Evolutionary conservation across 2,888 invertebrate species (phyloP).

Genomic region (Bedellia somnulentella): DNA sequence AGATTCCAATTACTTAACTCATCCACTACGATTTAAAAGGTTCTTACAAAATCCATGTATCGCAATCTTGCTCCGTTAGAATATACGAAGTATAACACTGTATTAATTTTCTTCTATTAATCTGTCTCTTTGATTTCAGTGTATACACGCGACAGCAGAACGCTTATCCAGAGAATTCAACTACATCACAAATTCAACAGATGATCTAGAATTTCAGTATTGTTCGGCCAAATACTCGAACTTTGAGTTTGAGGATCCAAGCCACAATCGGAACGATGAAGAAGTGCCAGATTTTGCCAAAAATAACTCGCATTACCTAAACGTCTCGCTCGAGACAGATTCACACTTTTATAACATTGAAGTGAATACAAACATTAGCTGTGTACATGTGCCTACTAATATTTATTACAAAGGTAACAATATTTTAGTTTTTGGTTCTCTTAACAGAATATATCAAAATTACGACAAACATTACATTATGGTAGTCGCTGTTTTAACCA

Average conservation of each 20-base stretch:
- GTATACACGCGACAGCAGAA: slow-evolving; percentile 79
- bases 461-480: no score
- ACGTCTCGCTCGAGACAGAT: slow-evolving; percentile 67
- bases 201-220: no score
- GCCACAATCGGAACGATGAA: slow-evolving; percentile 9
- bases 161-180: slow-evolving; percentile 65
- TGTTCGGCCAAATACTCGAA: slow-evolving; percentile 81
- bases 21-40: no score
- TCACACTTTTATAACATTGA: slow-evolving; percentile 84
- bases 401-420: slow-evolving; percentile 83
- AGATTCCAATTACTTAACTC: no score
- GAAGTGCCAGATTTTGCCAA: slow-evolving; percentile 27
- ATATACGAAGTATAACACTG: no score
- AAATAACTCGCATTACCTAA: slow-evolving; percentile 38
- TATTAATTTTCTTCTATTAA: no score
- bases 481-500: no score
- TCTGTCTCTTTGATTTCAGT: slow-evolving; percentile 42
- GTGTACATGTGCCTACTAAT: slow-evolving; percentile 94
- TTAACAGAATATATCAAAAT: no score
- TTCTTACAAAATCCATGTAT: no score
- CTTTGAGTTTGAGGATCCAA: slow-evolving; percentile 21
- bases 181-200: no score
- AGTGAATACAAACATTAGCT: slow-evolving; percentile 77
- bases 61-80: no score
- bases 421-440: no score